Evolutionary conservation across 2,797 vertebrate genomes (phyloP).

Genomic region (Onychomys arenicola): DNA sequence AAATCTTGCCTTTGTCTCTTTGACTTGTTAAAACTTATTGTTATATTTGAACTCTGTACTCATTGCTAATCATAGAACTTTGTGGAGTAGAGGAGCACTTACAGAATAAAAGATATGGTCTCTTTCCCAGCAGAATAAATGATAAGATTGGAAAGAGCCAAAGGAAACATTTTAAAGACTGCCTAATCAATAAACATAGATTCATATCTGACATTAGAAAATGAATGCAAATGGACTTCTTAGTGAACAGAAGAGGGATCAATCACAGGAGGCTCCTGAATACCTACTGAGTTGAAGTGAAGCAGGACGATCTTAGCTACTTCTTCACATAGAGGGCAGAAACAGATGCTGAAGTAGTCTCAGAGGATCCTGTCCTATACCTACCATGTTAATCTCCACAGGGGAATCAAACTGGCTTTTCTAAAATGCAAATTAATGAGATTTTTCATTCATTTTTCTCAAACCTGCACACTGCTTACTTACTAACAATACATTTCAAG

Average conservation of each 20-base stretch:
- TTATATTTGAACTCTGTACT: constrained; percentile 6
- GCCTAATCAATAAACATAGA: not conserved
- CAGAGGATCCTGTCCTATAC: not conserved
- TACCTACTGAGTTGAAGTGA: not conserved
- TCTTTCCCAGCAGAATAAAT: constrained; percentile 3
- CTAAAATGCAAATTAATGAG: not conserved
- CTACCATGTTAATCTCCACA: not conserved
- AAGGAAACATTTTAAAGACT: constrained; percentile 10
- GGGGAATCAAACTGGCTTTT: not conserved
- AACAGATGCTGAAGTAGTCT: not conserved
- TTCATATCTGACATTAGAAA: constrained; percentile 51
- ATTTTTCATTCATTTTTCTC: not conserved
- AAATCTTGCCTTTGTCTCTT: not conserved
- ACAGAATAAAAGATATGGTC: not conserved
- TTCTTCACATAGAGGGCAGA: not conserved
- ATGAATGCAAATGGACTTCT: constrained; percentile 15
- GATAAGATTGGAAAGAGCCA: constrained; percentile 3
- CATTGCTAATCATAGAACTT: not conserved
- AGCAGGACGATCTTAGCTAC: not conserved
- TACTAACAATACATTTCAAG: not conserved
- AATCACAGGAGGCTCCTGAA: not conserved
- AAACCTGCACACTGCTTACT: not conserved
- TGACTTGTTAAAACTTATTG: constrained; percentile 13
- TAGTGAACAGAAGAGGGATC: not conserved
- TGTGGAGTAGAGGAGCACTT: not conserved